A percentile compares a stretch with the other conserved stretches of the same genome.
These are phyloP conservation scores for Ivindomyrus marchei DNA, from an alignment of 2,113 vertebrate genomes.

Conservation along the genomic window DNA sequence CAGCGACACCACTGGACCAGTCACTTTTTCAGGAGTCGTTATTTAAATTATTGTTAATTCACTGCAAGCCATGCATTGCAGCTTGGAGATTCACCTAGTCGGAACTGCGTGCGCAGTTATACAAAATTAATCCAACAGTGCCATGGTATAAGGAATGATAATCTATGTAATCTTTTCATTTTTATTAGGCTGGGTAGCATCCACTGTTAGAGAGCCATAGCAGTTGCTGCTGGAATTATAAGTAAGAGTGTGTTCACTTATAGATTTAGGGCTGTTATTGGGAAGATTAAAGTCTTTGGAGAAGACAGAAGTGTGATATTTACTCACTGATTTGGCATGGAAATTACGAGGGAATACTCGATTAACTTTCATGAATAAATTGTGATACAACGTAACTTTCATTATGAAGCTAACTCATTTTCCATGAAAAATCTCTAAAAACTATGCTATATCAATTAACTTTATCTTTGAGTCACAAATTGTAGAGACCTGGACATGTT, in stretches of 20 bases:
- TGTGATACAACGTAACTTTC: not conserved
- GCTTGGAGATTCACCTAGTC: not conserved
- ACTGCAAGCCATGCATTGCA: not conserved
- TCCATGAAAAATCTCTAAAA: not conserved
- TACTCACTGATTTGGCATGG: not conserved
- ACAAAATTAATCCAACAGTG: not conserved
- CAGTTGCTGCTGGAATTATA: constrained; percentile 24
- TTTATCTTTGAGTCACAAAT: not conserved
- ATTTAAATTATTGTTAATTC: not conserved
- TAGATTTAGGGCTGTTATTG: constrained; percentile 21
- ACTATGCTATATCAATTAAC: not conserved
- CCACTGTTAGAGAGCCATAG: not conserved
- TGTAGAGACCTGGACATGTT: not conserved
- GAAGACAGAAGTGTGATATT: constrained; percentile 25
- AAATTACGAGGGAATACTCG: not conserved
- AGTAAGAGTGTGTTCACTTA: constrained; percentile 13
- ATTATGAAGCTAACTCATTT: not conserved
- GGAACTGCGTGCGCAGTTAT: not conserved
- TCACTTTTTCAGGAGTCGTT: constrained; percentile 3
- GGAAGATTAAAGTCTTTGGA: constrained; percentile 19
- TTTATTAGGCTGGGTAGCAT: not conserved
- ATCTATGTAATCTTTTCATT: constrained; percentile 20
- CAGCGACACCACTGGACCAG: not conserved
- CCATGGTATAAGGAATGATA: not conserved
- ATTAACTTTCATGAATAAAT: constrained; percentile 3